These are phyloP conservation scores for Perizoma flavofasciatum DNA, from an alignment of 2,888 invertebrate species.

Conservation along the genomic window DNA sequence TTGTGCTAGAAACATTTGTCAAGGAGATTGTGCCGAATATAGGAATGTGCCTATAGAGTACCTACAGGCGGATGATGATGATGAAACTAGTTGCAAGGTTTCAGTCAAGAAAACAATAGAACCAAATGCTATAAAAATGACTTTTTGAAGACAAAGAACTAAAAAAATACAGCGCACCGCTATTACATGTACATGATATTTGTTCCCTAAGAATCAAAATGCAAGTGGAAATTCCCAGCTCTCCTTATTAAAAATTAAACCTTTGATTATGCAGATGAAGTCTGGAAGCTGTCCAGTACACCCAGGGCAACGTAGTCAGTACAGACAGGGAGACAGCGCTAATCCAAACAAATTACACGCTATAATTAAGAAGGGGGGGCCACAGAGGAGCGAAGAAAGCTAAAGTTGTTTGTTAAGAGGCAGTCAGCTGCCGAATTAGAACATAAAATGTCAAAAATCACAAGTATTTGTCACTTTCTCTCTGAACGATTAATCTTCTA, in stretches of 20 bases:
- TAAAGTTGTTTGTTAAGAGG: constrained; percentile 19
- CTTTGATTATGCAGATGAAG: constrained; percentile 29
- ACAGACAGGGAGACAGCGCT: constrained; percentile 24
- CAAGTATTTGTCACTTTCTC: too few relatives aligned
- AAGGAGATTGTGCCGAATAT: constrained; percentile 1
- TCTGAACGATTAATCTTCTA: too few relatives aligned
- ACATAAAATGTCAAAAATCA: too few relatives aligned
- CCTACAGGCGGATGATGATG: too few relatives aligned
- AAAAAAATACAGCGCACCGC: background rate
- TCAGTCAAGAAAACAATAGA: too few relatives aligned
- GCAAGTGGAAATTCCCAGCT: constrained; percentile 14
- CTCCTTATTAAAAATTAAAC: constrained; percentile 29
- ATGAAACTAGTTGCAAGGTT: too few relatives aligned
- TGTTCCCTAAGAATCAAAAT: constrained; percentile 12
- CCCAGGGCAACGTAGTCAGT: constrained; percentile 1
- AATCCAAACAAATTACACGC: constrained; percentile 42
- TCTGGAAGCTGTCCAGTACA: constrained; percentile 21
- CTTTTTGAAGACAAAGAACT: background rate
- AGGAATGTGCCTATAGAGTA: too few relatives aligned
- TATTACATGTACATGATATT: background rate
- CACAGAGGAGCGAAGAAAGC: constrained; percentile 34
- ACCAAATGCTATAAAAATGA: too few relatives aligned
- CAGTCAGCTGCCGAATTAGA: too few relatives aligned
- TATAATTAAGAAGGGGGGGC: constrained; percentile 41
- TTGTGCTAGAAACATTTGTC: constrained; percentile 6